Conservation (phyloP, 1,140 invertebrate species). For the Calephelis virginiensis region DNA sequence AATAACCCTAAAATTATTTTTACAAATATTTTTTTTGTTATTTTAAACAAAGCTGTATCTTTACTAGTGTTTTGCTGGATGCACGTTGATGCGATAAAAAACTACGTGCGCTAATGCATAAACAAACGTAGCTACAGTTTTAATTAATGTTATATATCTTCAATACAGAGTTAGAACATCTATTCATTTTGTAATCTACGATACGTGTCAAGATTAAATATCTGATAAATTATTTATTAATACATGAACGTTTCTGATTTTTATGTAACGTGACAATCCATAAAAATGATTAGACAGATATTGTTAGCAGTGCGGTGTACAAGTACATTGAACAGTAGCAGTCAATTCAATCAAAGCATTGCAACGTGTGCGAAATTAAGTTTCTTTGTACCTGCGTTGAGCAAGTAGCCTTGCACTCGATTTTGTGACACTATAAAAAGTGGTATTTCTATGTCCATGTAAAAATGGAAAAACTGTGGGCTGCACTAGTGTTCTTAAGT, state of each 20-base stretch:
- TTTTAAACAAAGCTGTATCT: too few relatives aligned
- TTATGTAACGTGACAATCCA: background rate
- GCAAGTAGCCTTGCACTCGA: constrained; percentile 31
- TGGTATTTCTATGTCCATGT: constrained; percentile 21
- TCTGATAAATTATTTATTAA: constrained; percentile 1
- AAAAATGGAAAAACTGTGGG: constrained; percentile 43
- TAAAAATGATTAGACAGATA: background rate
- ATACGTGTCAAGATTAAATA: constrained; percentile 6
- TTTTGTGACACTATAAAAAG: constrained; percentile 34
- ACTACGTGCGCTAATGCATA: background rate
- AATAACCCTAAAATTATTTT: too few relatives aligned
- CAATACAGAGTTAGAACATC: background rate
- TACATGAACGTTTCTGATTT: background rate
- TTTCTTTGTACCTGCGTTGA: constrained; percentile 21
- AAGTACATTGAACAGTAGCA: background rate
- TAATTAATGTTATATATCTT: background rate
- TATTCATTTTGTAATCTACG: background rate
- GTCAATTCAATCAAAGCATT: background rate
- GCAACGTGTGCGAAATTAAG: background rate
- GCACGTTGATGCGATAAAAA: too few relatives aligned
- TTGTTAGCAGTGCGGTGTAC: background rate
- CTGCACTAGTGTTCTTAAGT: constrained; percentile 32
- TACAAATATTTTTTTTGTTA: too few relatives aligned
- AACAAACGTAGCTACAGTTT: background rate
- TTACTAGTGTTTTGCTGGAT: too few relatives aligned